phyloP scores from a whole-genome alignment of 1,140 invertebrate genomes.

The Spodoptera frugiperda region DNA sequence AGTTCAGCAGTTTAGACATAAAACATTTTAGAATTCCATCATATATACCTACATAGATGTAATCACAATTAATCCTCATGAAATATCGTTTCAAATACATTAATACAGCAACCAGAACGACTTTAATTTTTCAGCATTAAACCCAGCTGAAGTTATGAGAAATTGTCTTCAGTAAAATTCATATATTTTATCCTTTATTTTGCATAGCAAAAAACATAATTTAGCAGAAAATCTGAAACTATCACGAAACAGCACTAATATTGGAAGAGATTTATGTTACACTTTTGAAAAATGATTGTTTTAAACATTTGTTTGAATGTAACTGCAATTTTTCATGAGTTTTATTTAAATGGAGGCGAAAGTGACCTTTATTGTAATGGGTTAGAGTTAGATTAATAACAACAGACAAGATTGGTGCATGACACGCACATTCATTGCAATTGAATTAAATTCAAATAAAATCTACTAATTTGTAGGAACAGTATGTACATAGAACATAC shows the following conservation, averaged over 20 bases:
- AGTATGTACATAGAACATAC: too few relatives aligned
- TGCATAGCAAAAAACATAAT: conserved; percentile 24
- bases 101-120: conserved; percentile 45
- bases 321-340: neutral
- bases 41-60: too few relatives aligned
- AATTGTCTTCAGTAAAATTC: conserved; percentile 25
- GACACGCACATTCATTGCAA: too few relatives aligned
- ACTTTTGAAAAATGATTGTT: conserved; percentile 6
- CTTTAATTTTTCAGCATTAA: conserved; percentile 57
- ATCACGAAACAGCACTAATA: conserved; percentile 20
- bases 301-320: neutral
- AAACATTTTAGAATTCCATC: neutral
- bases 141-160: conserved; percentile 37
- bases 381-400: too few relatives aligned
- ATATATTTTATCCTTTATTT: conserved; percentile 37
- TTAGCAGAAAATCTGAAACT: conserved; percentile 27
- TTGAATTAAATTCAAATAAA: too few relatives aligned
- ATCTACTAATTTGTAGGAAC: too few relatives aligned
- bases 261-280: conserved; percentile 9
- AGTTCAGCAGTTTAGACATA: too few relatives aligned
- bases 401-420: too few relatives aligned
- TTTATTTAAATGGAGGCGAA: neutral
- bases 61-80: conserved; percentile 18
- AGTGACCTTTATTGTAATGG: neutral
- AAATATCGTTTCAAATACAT: conserved; percentile 37